A percentile compares a stretch with the other conserved stretches of the same genome.
These are phyloP conservation scores for Mormyrops boulengeri DNA, from an alignment of 2,797 vertebrate species.

Conservation along the genomic window DNA sequence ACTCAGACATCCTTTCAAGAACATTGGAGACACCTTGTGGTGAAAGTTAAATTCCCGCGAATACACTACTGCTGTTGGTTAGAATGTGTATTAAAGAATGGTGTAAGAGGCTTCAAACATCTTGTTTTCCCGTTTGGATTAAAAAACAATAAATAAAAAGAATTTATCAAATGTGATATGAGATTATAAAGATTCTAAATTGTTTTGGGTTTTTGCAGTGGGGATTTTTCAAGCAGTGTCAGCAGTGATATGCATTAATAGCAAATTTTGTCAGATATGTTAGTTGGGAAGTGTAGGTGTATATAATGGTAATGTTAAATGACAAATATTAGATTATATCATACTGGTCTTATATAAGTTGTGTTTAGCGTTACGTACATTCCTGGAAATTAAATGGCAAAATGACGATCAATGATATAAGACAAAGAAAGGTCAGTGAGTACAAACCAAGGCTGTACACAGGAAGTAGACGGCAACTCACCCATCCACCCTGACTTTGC, in stretches of 20 bases:
- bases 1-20: background rate
- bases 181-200: background rate
- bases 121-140: background rate
- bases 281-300: background rate
- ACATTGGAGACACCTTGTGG: background rate
- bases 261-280: background rate
- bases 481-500: conserved; percentile 80
- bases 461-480: conserved; percentile 36
- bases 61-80: background rate
- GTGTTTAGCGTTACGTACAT: background rate
- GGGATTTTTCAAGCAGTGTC: background rate
- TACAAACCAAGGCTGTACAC: background rate
- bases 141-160: background rate
- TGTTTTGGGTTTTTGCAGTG: background rate
- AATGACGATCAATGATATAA: background rate
- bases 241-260: background rate
- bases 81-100: background rate
- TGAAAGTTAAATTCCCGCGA: background rate
- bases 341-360: background rate
- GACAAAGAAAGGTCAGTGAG: background rate
- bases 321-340: background rate
- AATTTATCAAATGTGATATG: background rate
- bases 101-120: background rate
- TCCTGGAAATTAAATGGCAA: background rate
- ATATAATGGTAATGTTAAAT: background rate